phyloP scores from a whole-genome alignment of 2,113 vertebrate genomes.

The Zeus faber region DNA sequence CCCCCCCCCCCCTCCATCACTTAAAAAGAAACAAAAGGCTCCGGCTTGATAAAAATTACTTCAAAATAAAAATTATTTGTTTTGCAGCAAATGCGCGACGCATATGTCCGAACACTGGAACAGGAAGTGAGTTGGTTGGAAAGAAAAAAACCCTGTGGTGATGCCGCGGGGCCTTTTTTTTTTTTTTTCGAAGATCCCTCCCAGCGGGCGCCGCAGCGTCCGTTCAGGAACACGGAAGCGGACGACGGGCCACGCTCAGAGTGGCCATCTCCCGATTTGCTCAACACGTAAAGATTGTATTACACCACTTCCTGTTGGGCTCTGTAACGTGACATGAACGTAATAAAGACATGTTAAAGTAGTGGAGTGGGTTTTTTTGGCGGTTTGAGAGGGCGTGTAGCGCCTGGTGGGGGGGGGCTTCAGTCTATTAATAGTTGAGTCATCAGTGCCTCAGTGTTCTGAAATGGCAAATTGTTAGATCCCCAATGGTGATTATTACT shows the following conservation, averaged over 20 bases:
- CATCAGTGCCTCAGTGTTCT: constrained; percentile 75
- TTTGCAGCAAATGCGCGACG: constrained; percentile 76
- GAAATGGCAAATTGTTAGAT: constrained; percentile 82
- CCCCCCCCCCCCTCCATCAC: too few relatives aligned
- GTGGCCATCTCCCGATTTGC: too few relatives aligned
- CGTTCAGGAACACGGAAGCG: too few relatives aligned
- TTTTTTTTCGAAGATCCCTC: constrained; percentile 60
- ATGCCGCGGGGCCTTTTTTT: constrained; percentile 45
- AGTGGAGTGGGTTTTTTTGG: constrained; percentile 65
- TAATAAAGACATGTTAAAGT: too few relatives aligned
- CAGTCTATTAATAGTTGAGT: constrained; percentile 69
- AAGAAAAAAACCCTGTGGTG: constrained; percentile 72
- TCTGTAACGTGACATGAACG: too few relatives aligned
- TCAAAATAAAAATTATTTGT: constrained; percentile 79
- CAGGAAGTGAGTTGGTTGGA: constrained; percentile 75
- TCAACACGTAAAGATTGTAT: too few relatives aligned
- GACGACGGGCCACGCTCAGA: too few relatives aligned
- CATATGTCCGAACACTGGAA: constrained; percentile 73
- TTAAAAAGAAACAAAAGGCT: constrained; percentile 75
- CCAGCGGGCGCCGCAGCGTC: too few relatives aligned
- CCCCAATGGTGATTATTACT: constrained; percentile 78
- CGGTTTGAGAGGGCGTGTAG: constrained; percentile 64
- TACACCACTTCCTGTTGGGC: too few relatives aligned
- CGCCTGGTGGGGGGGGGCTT: constrained; percentile 33
- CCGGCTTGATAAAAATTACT: constrained; percentile 79